These are phyloP conservation scores for Siderastrea radians DNA, from an alignment of 92 coral and sea anemone species.

Conservation along the genomic window DNA sequence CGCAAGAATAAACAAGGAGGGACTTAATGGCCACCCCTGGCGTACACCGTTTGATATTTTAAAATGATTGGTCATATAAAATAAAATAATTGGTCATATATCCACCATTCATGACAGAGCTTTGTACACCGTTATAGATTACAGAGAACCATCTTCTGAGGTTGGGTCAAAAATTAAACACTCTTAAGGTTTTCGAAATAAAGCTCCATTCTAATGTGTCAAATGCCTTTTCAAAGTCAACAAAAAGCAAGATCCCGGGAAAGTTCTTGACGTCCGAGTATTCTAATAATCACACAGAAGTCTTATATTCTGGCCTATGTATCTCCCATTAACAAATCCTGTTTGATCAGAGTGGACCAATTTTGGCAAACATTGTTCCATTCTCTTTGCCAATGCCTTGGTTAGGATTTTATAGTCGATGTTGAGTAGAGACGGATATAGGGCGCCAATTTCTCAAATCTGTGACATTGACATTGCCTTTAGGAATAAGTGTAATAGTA, in stretches of 20 bases:
- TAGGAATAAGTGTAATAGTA: constrained; percentile 3
- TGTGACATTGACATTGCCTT: not conserved
- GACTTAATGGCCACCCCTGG: constrained; percentile 14
- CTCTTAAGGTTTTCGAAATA: constrained; percentile 3
- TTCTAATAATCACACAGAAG: constrained; percentile 18
- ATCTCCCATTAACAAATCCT: constrained; percentile 23
- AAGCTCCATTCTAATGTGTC: constrained; percentile 19
- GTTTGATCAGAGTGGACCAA: constrained; percentile 16
- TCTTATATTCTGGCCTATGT: constrained; percentile 28
- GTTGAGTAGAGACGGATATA: not conserved
- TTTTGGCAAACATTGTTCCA: constrained; percentile 12
- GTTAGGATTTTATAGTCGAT: constrained; percentile 7
- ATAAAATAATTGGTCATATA: constrained; percentile 3
- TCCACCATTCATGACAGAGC: constrained; percentile 1
- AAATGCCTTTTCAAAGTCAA: constrained; percentile 26
- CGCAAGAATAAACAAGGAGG: constrained; percentile 4
- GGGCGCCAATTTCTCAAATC: constrained; percentile 27
- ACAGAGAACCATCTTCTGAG: constrained; percentile 18
- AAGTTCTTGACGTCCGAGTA: not conserved
- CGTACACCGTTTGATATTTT: constrained; percentile 9
- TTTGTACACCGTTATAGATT: not conserved
- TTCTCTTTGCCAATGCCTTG: not conserved
- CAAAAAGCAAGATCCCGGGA: constrained; percentile 21
- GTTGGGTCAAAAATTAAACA: not conserved
- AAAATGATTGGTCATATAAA: not conserved